Evolutionary conservation across 2,888 invertebrate species (phyloP).

Genomic region (Bellardia bayeri): DNA sequence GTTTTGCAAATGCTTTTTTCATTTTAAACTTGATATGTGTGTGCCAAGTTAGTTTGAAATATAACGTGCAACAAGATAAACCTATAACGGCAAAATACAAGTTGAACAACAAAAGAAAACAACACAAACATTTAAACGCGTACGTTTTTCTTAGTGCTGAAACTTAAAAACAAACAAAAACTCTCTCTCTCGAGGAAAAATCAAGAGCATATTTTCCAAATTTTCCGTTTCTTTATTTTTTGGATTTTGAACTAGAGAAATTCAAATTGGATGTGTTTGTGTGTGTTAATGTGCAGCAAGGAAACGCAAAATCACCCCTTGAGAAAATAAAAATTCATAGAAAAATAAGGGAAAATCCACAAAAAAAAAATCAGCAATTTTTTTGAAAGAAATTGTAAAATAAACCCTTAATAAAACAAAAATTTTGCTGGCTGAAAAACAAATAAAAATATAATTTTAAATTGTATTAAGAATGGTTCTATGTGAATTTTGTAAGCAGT

Average conservation of each 20-base stretch:
- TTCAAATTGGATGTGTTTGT: constrained; percentile 48
- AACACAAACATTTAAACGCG: constrained; percentile 1
- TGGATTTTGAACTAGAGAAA: constrained; percentile 26
- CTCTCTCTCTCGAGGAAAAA: constrained; percentile 28
- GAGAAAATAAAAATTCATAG: constrained; percentile 50
- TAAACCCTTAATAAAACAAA: constrained; percentile 61
- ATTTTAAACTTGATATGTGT: constrained; percentile 57
- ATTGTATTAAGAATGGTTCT: constrained; percentile 28
- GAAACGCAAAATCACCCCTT: constrained; percentile 56
- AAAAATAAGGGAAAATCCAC: constrained; percentile 59
- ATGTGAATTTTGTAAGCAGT: constrained; percentile 58
- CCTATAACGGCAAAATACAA: constrained; percentile 56
- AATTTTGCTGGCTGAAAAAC: constrained; percentile 38
- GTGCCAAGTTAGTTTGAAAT: constrained; percentile 67
- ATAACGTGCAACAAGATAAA: constrained; percentile 72
- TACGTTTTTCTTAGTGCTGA: background rate
- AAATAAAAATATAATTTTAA: constrained; percentile 22
- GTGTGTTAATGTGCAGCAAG: constrained; percentile 10
- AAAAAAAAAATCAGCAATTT: constrained; percentile 39
- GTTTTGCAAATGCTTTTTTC: constrained; percentile 54
- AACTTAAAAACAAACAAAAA: constrained; percentile 22
- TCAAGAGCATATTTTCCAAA: constrained; percentile 49
- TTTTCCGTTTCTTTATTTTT: constrained; percentile 8
- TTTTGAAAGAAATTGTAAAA: constrained; percentile 52
- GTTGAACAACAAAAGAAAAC: constrained; percentile 1